phyloP scores from a whole-genome alignment of 1,140 invertebrate genomes.

The Pentalonia nigronervosa region DNA sequence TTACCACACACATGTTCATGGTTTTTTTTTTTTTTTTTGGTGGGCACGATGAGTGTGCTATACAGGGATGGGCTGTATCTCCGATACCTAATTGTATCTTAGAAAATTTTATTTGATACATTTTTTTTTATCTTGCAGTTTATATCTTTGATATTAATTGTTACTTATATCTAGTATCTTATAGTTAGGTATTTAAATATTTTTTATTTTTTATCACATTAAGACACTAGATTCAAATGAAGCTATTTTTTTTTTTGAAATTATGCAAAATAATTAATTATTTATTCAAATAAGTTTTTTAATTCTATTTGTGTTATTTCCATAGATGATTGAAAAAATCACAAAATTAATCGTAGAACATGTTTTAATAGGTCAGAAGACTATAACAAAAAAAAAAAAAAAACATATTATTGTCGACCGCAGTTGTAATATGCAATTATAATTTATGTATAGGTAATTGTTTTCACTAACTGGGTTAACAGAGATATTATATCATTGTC shows the following conservation, averaged over 20 bases:
- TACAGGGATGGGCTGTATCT: not conserved
- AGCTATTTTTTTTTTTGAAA: not conserved
- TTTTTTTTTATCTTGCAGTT: not conserved
- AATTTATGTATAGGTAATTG: not conserved
- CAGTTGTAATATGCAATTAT: not conserved
- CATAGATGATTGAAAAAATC: not conserved
- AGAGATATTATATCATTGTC: not conserved
- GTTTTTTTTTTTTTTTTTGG: not conserved
- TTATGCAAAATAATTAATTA: not conserved
- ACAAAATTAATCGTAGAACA: not conserved
- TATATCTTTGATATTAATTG: not conserved
- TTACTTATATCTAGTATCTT: not conserved
- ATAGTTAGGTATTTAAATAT: too few species aligned
- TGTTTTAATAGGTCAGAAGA: not conserved
- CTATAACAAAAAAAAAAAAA: not conserved
- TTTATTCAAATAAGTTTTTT: not conserved
- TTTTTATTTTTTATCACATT: not conserved
- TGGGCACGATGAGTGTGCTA: not conserved
- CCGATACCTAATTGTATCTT: not conserved
- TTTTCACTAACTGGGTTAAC: not conserved
- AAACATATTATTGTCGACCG: not conserved
- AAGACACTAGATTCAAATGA: not conserved
- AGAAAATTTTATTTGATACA: not conserved
- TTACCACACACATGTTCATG: not conserved
- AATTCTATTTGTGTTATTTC: not conserved